Evolutionary conservation across 2,113 vertebrate genomes (phyloP).

Genomic region (Tetrax tetrax): DNA sequence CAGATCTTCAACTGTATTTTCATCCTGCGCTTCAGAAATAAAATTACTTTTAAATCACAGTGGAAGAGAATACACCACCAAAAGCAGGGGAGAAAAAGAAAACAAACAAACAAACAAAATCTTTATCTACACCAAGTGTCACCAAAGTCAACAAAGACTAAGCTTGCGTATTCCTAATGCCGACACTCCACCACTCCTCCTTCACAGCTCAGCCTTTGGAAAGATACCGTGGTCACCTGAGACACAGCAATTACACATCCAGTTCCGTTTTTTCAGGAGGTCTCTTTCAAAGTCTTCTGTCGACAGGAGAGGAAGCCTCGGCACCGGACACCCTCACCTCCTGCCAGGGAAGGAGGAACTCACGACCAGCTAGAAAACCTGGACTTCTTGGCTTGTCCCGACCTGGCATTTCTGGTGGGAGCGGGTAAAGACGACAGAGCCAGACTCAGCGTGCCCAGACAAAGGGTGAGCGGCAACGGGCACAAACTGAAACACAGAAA

Average conservation of each 20-base stretch:
- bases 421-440: fast-evolving
- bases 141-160: neutral
- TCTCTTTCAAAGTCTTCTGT: neutral
- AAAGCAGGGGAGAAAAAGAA: neutral
- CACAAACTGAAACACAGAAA: neutral
- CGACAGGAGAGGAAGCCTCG: neutral
- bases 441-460: neutral
- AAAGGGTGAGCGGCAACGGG: neutral
- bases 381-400: neutral
- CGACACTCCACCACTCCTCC: neutral
- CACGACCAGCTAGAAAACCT: neutral
- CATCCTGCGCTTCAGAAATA: neutral
- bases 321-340: neutral
- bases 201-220: neutral
- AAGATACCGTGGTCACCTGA: neutral
- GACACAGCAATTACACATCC: neutral
- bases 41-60: neutral
- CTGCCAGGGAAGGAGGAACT: neutral
- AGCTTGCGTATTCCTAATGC: neutral
- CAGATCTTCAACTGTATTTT: neutral
- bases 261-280: neutral
- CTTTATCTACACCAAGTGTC: neutral
- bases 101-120: too few species aligned
- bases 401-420: neutral
- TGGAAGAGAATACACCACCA: too few species aligned